Base-by-base conservation (phyloP, 2,113 vertebrate species). In the Campylomormyrus numenius region DNA sequence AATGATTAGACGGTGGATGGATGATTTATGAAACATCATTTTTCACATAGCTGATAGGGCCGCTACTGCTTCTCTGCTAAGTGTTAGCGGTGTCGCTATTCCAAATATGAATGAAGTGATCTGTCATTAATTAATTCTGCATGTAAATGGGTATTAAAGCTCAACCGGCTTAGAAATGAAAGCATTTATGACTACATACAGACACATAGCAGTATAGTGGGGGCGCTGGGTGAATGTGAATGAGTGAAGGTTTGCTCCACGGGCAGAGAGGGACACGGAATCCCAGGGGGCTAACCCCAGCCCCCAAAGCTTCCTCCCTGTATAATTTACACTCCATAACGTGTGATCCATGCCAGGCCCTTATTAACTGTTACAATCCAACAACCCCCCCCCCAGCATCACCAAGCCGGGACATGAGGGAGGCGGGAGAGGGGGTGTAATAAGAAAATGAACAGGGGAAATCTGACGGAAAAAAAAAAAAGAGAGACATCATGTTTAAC, bases 401-500 rank as follows among this genome's bases (percentile, higher is more conserved):
- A 91, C 58, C 66, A 4, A 50, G 88, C 90, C 92, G 92, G 91
- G 85, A 91, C 93, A 93, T 80, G 91, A 92, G 92, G 87, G 8
- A 48, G 89, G 62, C 24, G 9, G 42, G 58, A 94, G 92, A 92
- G 93, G 87, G 94, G 94, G 94, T 94, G 94, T 94, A 93, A 95
- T 95, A 93, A 95, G 95, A 95, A 50, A 56, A 27, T 3, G 19
- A 52, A 31, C 21, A 15, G 21, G 42, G 42, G 42, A 48, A 35
- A 42, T 87, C n/a, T 87, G 46, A 77, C 49, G 74, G 74, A 93
- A 94, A 94, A 93, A 94, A 94, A 94, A 93, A 94, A 92, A 93
- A 94, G 94, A 92, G 92, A 94, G 94, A 94, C 94, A 96, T 95
- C 94, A 95, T 96, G 93, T 91, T 93, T 95, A 94, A 94, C 94